Evolutionary conservation across 1,140 invertebrate genomes (phyloP).

Genomic region (Papilio helenus): DNA sequence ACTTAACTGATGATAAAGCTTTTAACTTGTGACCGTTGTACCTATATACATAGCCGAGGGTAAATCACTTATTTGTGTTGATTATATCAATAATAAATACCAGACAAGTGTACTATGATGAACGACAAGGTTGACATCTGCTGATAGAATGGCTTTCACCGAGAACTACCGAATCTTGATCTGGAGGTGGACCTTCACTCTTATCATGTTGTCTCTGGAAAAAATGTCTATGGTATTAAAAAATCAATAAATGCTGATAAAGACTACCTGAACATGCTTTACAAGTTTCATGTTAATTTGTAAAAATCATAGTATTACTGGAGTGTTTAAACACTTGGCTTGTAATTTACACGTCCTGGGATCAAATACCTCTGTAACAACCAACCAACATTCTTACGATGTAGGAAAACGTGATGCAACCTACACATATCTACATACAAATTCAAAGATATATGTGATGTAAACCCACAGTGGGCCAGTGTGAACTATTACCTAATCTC

Average conservation of each 20-base stretch:
- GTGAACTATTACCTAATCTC: no score
- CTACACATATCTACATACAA: no score
- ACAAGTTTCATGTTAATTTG: no score
- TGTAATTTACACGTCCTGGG: no score
- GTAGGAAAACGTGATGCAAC: no score
- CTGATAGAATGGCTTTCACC: conserved; percentile 81
- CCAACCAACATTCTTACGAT: no score
- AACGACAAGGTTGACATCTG: conserved; percentile 75
- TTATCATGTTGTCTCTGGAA: conserved; percentile 87
- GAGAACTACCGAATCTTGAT: conserved; percentile 84
- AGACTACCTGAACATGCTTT: neutral
- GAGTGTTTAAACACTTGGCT: no score
- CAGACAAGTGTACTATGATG: conserved; percentile 49
- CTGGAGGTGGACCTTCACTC: conserved; percentile 84
- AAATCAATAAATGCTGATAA: neutral
- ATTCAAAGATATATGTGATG: no score
- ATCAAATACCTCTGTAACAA: no score
- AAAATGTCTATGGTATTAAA: conserved; percentile 14
- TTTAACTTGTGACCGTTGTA: conserved; percentile 32
- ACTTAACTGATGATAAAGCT: conserved; percentile 33
- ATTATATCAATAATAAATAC: conserved; percentile 5
- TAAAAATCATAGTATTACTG: no score
- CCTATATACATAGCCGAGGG: conserved; percentile 33
- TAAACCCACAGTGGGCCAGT: no score
- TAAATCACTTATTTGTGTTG: conserved; percentile 5